Base-by-base conservation (phyloP, 1,140 invertebrate species). In the Ceratitis capitata region DNA sequence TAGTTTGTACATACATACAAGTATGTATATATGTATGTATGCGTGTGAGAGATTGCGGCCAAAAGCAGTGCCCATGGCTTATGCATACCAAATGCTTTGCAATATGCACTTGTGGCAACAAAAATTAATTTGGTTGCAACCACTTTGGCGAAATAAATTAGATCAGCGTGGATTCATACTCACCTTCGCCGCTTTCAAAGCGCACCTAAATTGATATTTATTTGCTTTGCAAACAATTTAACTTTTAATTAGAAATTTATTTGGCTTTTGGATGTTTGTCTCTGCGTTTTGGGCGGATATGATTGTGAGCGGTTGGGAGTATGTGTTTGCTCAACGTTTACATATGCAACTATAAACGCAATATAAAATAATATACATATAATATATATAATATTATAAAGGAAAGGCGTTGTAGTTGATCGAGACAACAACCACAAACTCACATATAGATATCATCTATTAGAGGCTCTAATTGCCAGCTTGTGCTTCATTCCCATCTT, bases 111-210 rank as follows among this genome's bases (percentile, higher is more conserved):
- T 69, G 61, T 69, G 61, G 69, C 69, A 78, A 78, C 69, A 39
- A 78, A 78, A 78, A 78, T 78, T 78, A 78, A 78, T 78, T 78
- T 78, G 69, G n/a, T 39, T 78, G 69, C 69, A 78, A 78, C 69
- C 69, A 69, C 61, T 69, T 69, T 69, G 61, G 61, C 61, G 29
- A 69, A 69, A 69, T 69, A 32, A 69, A 69, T 69, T 69, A 69
- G 61, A 69, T 69, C 61, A 69, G 61, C 61, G 61, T n/a, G 26
- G 32, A 69, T 39, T 69, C 32, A 14, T 35, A 35, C 39, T 35
- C 61, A 69, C 61, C 61, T 69, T 69, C 39, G 32, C 61, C 32
- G 61, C 29, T 35, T 35, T 6, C 61, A 69, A 69, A 19, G 32
- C 32, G 61, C 32, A 69, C 32, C 61, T 69, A 69, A 69, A 69